A percentile compares a stretch with the other conserved stretches of the same genome.
phyloP scores from a whole-genome alignment of 2,113 vertebrate species.

The Nothocercus nigrocapillus region DNA sequence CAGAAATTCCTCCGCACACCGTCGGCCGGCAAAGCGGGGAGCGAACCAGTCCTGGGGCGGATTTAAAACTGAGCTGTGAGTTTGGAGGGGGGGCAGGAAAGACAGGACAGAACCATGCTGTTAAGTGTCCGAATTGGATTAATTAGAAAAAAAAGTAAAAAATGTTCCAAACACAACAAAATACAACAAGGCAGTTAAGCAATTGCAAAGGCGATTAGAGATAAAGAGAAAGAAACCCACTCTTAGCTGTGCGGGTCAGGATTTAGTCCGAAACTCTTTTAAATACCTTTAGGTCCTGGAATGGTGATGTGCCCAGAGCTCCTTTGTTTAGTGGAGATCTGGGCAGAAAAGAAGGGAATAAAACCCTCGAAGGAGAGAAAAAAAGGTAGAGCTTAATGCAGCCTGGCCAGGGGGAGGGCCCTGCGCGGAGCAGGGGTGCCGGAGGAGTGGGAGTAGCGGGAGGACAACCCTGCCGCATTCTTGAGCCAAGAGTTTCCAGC shows the following conservation, averaged over 20 bases:
- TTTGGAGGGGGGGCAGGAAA: constrained; percentile 2
- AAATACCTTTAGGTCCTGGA: constrained; percentile 68
- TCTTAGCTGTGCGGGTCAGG: not conserved
- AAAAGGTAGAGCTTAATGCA: constrained; percentile 85
- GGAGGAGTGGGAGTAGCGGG: constrained; percentile 75
- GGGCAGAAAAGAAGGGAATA: constrained; percentile 79
- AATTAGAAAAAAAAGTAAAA: not conserved
- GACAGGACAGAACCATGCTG: not conserved
- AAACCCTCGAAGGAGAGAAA: constrained; percentile 79
- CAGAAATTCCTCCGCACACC: not conserved
- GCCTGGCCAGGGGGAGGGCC: constrained; percentile 83
- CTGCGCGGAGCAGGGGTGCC: constrained; percentile 60
- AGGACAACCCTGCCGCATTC: constrained; percentile 82
- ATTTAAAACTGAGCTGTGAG: not conserved
- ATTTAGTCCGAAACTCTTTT: not conserved
- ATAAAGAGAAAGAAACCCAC: constrained; percentile 37
- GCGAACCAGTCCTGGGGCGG: not conserved
- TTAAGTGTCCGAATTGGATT: not conserved
- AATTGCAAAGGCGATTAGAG: not conserved
- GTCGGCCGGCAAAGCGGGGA: not conserved
- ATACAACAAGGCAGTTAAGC: not conserved
- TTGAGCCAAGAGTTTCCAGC: constrained; percentile 69
- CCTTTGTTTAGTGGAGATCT: constrained; percentile 73
- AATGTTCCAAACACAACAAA: not conserved
- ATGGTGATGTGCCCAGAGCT: constrained; percentile 77